These are phyloP conservation scores for Montipora capricornis DNA, from an alignment of 64 coral and sea anemone species.

Conservation along the genomic window DNA sequence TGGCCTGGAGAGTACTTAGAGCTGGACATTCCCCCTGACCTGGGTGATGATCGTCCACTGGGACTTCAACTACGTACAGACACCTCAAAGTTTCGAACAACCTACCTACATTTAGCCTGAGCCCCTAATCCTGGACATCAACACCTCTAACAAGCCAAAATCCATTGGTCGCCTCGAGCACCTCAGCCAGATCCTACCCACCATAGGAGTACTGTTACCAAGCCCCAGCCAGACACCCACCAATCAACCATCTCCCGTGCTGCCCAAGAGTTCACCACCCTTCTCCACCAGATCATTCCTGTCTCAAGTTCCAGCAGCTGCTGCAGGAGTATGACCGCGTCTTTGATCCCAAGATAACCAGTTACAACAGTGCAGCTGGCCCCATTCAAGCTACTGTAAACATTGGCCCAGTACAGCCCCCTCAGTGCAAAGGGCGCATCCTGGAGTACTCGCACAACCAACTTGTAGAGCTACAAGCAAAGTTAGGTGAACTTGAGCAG, in stretches of 20 bases:
- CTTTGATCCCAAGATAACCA: conserved; percentile 29
- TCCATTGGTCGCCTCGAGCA: conserved; percentile 28
- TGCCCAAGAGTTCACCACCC: not conserved
- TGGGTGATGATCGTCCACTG: not conserved
- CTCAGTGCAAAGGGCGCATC: conserved; percentile 54
- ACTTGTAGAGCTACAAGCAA: conserved; percentile 41
- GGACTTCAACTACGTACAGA: conserved; percentile 28
- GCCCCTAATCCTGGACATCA: conserved; percentile 49
- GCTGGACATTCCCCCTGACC: conserved; percentile 10
- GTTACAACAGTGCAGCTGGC: conserved; percentile 49
- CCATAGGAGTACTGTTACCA: not conserved
- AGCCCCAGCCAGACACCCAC: not conserved
- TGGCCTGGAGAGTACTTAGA: conserved; percentile 51
- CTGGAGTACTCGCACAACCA: conserved; percentile 52
- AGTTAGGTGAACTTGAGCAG: conserved; percentile 42
- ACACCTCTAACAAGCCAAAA: conserved; percentile 11
- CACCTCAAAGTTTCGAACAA: conserved; percentile 1
- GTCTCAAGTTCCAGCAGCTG: conserved; percentile 4
- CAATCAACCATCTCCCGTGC: not conserved
- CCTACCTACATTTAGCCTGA: conserved; percentile 28
- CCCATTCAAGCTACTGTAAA: conserved; percentile 40
- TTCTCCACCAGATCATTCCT: not conserved
- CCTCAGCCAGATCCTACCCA: conserved; percentile 35
- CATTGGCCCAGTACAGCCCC: conserved; percentile 52
- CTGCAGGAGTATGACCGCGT: conserved; percentile 33